Percentiles rank a stretch among this genome's conserved stretches.
Conservation (phyloP, 1,140 invertebrate species). For the Condylostylus longicornis region DNA sequence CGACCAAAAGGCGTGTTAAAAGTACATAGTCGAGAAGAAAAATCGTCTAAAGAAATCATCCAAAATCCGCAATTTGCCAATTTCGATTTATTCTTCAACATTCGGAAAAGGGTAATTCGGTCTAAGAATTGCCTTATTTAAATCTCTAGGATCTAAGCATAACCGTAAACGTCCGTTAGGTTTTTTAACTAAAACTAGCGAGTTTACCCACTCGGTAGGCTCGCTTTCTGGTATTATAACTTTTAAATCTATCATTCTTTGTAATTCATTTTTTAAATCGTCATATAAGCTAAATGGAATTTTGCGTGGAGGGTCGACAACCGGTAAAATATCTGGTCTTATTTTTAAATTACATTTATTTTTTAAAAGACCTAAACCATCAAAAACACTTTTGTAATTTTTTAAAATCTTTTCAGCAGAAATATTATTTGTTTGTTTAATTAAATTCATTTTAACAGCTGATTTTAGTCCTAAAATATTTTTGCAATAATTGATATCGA, state of each 20-base stretch:
- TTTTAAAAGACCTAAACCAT: not conserved
- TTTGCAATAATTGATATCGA: no score
- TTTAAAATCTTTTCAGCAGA: no score
- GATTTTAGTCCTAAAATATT: no score
- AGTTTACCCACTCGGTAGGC: constrained; percentile 32
- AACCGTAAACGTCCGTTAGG: no score
- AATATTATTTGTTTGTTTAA: no score
- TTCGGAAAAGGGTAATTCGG: constrained; percentile 29
- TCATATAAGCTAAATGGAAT: constrained; percentile 21
- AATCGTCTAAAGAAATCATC: constrained; percentile 26
- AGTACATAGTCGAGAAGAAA: constrained; percentile 15
- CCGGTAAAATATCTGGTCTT: constrained; percentile 11
- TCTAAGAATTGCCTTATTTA: constrained; percentile 31
- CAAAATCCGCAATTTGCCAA: constrained; percentile 29
- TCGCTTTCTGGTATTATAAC: constrained; percentile 17
- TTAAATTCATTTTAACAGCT: no score
- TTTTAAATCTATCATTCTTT: constrained; percentile 13
- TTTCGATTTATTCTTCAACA: no score
- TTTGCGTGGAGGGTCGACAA: constrained; percentile 17
- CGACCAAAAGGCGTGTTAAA: constrained; percentile 20
- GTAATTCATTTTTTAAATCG: constrained; percentile 19
- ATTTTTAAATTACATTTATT: constrained; percentile 8
- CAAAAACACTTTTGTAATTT: no score
- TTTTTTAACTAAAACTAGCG: constrained; percentile 28
- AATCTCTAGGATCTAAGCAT: constrained; percentile 32